Conservation (phyloP, 2,113 vertebrate species). For the Xyliphius kryptos region DNA sequence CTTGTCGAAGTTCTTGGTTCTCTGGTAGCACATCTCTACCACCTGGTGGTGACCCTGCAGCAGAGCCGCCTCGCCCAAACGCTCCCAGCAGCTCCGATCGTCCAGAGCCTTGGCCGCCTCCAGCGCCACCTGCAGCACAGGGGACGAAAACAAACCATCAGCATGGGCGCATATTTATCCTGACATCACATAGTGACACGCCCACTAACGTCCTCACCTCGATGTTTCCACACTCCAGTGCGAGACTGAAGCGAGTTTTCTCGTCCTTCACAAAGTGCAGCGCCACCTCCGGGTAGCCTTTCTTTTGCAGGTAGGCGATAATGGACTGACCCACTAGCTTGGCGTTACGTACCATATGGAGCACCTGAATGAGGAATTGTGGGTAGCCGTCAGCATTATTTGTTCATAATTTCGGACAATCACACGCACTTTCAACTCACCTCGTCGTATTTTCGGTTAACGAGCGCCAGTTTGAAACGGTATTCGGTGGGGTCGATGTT, state of each 20-base stretch:
- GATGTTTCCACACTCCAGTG: conserved; percentile 88
- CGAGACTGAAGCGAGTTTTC: conserved; percentile 92
- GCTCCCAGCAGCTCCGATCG: conserved; percentile 93
- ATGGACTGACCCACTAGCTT: conserved; percentile 96
- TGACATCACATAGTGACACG: too few species aligned
- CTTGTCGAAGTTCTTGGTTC: conserved; percentile 95
- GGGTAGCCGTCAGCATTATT: too few species aligned
- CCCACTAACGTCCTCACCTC: conserved; percentile 68
- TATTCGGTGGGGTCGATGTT: conserved; percentile 95
- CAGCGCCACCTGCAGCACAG: conserved; percentile 81
- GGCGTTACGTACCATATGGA: conserved; percentile 95
- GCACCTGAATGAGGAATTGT: conserved; percentile 66
- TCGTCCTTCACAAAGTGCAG: conserved; percentile 97
- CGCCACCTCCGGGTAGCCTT: conserved; percentile 93
- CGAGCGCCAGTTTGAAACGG: conserved; percentile 91
- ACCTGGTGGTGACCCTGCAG: conserved; percentile 97
- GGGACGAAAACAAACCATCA: too few species aligned
- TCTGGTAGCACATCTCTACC: conserved; percentile 98
- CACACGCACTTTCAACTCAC: too few species aligned
- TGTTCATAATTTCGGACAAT: too few species aligned
- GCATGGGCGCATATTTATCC: too few species aligned
- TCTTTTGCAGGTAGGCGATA: conserved; percentile 96
- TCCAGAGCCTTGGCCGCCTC: conserved; percentile 93
- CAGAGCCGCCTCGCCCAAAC: conserved; percentile 85
- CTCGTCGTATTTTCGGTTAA: conserved; percentile 87